Evolutionary conservation across 37 sponge, comb jelly and placozoan species (phyloP).

Genomic region (Crambe crambe): DNA sequence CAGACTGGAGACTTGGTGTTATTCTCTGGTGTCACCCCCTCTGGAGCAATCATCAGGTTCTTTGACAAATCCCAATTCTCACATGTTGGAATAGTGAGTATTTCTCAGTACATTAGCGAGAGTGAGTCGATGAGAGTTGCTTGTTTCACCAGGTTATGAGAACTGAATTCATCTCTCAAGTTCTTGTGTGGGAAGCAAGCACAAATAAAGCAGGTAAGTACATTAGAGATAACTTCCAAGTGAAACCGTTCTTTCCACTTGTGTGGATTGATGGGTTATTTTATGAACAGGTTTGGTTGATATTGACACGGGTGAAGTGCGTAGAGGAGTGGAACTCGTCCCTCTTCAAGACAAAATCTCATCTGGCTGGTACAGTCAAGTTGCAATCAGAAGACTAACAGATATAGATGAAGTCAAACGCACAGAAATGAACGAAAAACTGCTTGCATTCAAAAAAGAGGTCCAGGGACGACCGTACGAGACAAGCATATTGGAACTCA

Average conservation of each 20-base stretch:
- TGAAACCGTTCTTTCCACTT: neutral
- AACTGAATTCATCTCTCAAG: slow-evolving; percentile 23
- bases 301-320: slow-evolving; percentile 61
- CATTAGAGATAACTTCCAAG: neutral
- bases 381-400: slow-evolving; percentile 64
- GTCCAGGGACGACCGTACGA: slow-evolving; percentile 70
- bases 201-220: slow-evolving; percentile 69
- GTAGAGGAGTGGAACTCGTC: slow-evolving; percentile 71
- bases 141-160: slow-evolving; percentile 37
- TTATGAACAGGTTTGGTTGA: slow-evolving; percentile 70
- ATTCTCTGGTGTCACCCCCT: slow-evolving; percentile 67
- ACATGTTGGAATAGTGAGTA: slow-evolving; percentile 78
- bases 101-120: neutral
- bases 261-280: neutral
- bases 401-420: slow-evolving; percentile 51
- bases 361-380: slow-evolving; percentile 81
- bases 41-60: slow-evolving; percentile 72
- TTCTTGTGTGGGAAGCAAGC: slow-evolving; percentile 70
- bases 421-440: slow-evolving; percentile 36
- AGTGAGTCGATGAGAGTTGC: too few relatives aligned
- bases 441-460: slow-evolving; percentile 59
- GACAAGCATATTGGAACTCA: slow-evolving; percentile 62
- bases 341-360: slow-evolving; percentile 74
- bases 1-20: slow-evolving; percentile 63
- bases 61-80: slow-evolving; percentile 84